These are phyloP conservation scores for Periophthalmodon schlosseri DNA, from an alignment of 2,113 vertebrate genomes.

Conservation along the genomic window DNA sequence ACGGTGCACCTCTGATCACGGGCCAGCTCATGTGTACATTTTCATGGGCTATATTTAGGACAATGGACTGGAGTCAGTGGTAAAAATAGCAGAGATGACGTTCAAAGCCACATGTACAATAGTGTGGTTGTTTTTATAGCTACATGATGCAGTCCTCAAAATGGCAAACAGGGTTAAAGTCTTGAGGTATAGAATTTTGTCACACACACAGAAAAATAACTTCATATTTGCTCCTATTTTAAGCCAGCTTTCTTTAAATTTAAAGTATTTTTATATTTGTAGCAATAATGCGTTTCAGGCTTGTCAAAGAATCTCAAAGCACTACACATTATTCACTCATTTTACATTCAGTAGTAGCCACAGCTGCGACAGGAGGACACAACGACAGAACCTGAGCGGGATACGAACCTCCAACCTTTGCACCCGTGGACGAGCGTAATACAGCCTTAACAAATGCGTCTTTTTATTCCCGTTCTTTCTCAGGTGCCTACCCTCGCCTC, in stretches of 20 bases:
- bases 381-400: no score
- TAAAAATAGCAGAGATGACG: background rate
- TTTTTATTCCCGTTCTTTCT: background rate
- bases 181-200: background rate
- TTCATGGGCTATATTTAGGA: background rate
- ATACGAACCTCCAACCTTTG: background rate
- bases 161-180: background rate
- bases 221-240: no score
- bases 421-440: background rate
- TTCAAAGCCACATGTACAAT: background rate
- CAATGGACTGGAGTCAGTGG: background rate
- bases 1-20: background rate
- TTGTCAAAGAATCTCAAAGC: no score
- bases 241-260: no score
- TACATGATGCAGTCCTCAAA: background rate
- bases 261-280: no score
- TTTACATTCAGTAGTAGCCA: no score
- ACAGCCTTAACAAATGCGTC: background rate
- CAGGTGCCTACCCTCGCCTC: conserved; percentile 93
- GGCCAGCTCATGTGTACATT: background rate
- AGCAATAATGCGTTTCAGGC: no score
- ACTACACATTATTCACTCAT: no score
- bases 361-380: no score
- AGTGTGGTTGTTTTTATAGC: background rate
- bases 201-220: no score